Evolutionary conservation across 2,888 invertebrate genomes (phyloP).

Genomic region (Drosophila anomalata): DNA sequence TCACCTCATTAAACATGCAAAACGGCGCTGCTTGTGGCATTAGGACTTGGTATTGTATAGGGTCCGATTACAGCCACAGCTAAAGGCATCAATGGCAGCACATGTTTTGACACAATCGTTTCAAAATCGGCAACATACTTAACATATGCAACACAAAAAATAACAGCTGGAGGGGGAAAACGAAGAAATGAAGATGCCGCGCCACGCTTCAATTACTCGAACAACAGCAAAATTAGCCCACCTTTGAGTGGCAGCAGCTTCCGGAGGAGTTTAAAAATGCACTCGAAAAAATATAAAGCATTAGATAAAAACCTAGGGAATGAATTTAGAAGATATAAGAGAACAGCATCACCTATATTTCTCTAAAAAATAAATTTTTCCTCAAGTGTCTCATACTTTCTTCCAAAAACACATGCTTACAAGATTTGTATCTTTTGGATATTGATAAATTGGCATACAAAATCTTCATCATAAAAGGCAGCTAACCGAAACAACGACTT

Average conservation of each 20-base stretch:
- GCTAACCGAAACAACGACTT: constrained; percentile 63
- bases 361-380: constrained; percentile 36
- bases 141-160: constrained; percentile 30
- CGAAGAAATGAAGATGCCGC: constrained; percentile 46
- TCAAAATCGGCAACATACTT: constrained; percentile 48
- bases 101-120: constrained; percentile 66
- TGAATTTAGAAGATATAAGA: too few species aligned
- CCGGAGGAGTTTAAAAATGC: constrained; percentile 49
- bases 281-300: background rate
- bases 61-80: constrained; percentile 35
- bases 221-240: constrained; percentile 25
- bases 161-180: background rate
- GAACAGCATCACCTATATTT: background rate
- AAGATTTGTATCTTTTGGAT: constrained; percentile 18
- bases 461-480: constrained; percentile 50
- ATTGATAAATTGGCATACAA: constrained; percentile 36
- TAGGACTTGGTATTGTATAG: constrained; percentile 1
- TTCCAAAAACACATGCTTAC: constrained; percentile 11
- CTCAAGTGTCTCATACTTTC: background rate
- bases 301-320: background rate
- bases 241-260: constrained; percentile 62
- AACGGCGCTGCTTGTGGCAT: constrained; percentile 27
- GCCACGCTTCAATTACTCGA: constrained; percentile 69
- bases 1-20: constrained; percentile 76
- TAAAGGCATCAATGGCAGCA: constrained; percentile 40